A percentile compares a stretch with the other conserved stretches of the same genome.
Conservation (phyloP, 1,140 invertebrate species). For the Drosophila lacertosa region DNA sequence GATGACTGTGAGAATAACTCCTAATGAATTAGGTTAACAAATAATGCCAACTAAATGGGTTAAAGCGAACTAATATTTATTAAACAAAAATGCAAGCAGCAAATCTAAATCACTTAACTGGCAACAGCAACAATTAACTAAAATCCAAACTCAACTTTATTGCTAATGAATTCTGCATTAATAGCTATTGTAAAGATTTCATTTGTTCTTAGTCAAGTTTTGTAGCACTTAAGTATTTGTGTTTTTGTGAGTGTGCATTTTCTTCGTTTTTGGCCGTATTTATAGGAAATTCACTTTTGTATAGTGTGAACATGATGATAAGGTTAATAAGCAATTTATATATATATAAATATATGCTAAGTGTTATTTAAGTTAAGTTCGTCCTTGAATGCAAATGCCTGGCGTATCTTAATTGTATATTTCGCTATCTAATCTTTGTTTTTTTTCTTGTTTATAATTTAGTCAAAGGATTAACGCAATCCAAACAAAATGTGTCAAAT, state of each 20-base stretch:
- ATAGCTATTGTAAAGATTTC: constrained; percentile 60
- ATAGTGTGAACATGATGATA: constrained; percentile 71
- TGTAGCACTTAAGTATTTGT: constrained; percentile 44
- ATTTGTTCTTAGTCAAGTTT: constrained; percentile 38
- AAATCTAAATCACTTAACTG: constrained; percentile 30
- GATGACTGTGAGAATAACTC: constrained; percentile 84
- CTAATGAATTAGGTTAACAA: constrained; percentile 76
- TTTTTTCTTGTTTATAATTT: constrained; percentile 21
- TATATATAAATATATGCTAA: constrained; percentile 71
- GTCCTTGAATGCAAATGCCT: constrained; percentile 3
- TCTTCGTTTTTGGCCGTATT: constrained; percentile 51
- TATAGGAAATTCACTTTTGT: constrained; percentile 53
- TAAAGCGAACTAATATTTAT: constrained; percentile 72
- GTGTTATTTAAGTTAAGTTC: constrained; percentile 78
- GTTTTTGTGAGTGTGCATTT: constrained; percentile 63
- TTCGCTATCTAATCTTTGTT: constrained; percentile 35
- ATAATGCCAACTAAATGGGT: constrained; percentile 30
- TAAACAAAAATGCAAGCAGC: constrained; percentile 49
- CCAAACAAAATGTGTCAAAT: constrained; percentile 45
- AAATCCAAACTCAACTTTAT: constrained; percentile 53
- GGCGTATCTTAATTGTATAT: constrained; percentile 42
- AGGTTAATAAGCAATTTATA: constrained; percentile 64
- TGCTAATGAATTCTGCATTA: constrained; percentile 68
- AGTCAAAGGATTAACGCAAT: constrained; percentile 29
- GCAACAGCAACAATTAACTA: constrained; percentile 26